Conservation (phyloP, 2,888 invertebrate genomes). For the Trachelus stipa region DNA sequence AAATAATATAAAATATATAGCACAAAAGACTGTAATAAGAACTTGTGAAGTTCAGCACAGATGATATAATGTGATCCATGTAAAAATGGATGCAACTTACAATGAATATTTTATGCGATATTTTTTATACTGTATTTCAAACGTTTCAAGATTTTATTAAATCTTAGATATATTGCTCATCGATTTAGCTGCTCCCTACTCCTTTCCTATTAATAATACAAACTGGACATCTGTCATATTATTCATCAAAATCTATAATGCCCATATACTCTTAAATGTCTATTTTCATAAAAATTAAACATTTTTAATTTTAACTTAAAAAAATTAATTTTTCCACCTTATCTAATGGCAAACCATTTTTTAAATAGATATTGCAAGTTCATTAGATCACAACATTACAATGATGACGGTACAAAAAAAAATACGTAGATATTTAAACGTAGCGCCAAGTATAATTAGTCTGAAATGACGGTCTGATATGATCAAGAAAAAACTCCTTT, state of each 20-base stretch:
- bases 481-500: neutral
- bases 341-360: neutral
- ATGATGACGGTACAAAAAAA: neutral
- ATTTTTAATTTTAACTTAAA: too few relatives aligned
- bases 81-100: neutral
- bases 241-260: neutral
- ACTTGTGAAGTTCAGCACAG: neutral
- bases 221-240: neutral
- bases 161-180: neutral
- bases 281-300: neutral
- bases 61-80: neutral
- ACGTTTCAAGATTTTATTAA: neutral
- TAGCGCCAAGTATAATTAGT: neutral
- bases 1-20: slow-evolving; percentile 35
- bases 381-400: neutral
- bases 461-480: neutral
- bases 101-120: neutral
- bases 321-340: neutral
- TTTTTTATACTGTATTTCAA: neutral
- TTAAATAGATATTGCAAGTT: neutral
- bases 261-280: neutral
- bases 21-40: neutral
- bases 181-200: neutral
- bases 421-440: neutral
- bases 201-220: neutral